phyloP scores from a whole-genome alignment of 2,797 vertebrate genomes.

The Bradypus variegatus region DNA sequence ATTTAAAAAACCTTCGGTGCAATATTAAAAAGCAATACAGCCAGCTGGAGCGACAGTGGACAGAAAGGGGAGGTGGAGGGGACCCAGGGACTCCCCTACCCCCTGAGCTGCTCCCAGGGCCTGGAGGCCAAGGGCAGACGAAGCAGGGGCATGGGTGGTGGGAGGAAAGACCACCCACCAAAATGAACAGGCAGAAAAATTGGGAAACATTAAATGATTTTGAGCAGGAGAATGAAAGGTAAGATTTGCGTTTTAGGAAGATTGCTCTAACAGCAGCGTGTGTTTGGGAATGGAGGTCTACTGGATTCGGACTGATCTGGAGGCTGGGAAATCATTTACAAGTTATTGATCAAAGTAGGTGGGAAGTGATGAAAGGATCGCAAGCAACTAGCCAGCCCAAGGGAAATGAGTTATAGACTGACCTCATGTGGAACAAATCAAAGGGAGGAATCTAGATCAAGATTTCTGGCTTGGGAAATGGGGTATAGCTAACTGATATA shows the following conservation, averaged over 20 bases:
- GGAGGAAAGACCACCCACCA: conserved; percentile 49
- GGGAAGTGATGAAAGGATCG: not conserved
- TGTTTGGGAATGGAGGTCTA: too few relatives aligned
- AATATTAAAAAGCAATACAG: conserved; percentile 70
- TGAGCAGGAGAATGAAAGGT: not conserved
- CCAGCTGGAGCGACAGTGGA: conserved; percentile 44
- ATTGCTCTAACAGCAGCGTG: not conserved
- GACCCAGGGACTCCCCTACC: conserved; percentile 6
- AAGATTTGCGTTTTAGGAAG: not conserved
- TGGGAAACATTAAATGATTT: not conserved
- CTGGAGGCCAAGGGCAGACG: not conserved
- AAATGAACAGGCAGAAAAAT: conserved; percentile 21
- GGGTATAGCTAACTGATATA: not conserved
- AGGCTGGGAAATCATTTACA: not conserved
- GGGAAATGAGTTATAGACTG: not conserved
- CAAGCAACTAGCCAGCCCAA: not conserved
- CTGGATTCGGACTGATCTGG: not conserved
- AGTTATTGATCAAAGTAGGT: not conserved
- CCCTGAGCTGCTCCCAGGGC: not conserved
- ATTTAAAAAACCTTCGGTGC: conserved; percentile 68
- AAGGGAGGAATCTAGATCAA: not conserved
- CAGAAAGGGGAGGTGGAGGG: not conserved
- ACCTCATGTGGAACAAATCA: not conserved
- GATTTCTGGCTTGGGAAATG: not conserved
- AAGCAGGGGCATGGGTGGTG: not conserved